Base-by-base conservation (phyloP, 2,113 vertebrate species). In the Channa maculata region DNA sequence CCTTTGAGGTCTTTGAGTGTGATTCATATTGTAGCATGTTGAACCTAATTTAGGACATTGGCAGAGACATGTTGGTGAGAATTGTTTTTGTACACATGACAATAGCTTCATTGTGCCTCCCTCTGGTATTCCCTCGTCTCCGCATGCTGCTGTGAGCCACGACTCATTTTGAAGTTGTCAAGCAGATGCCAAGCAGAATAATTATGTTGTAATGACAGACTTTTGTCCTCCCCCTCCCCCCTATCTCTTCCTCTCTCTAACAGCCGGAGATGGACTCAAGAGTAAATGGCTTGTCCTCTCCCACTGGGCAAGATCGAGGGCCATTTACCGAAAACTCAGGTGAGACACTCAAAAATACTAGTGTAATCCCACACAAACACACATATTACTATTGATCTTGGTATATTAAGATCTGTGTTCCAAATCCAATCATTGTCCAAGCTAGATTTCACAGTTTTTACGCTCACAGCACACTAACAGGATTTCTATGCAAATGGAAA, bases 231-330 rank as follows among this genome's bases (percentile, higher is more conserved):
- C 8, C 6, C 75, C 33, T 6, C 62, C 7, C 63, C 9, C 48
- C 15, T 62, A 38, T 72, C 6, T 12, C 79, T 39, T 2, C 41
- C 24, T 75, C 43, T 48, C 13, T 66, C 58, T 77, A 10, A 45
- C 86, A 99, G 97, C 97, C 98, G 0, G 96, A 97, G 55, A 90
- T 95, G 2, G 96, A 98, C 78, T 89, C 94, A 4, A 94, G 92
- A 60, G 81, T 97, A 80, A 99, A 98, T 0, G 97, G 97, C 0
- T 59, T 96, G 53, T 96, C 96, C 34, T 94, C 96, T 2, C 95
- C 94, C 61, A 74, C 93, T 9, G 95, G 93, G 72, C 95, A 95
- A 34, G 96, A 96, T 38, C 51, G 83, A 24, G 91, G 92, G 69
- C 91, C 92, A 11, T 95, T 94, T 79, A 84, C 92, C 51, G 95